Percentiles rank a stretch among this genome's conserved stretches.
phyloP scores from a whole-genome alignment of 2,888 invertebrate genomes.

The Rutpela maculata region DNA sequence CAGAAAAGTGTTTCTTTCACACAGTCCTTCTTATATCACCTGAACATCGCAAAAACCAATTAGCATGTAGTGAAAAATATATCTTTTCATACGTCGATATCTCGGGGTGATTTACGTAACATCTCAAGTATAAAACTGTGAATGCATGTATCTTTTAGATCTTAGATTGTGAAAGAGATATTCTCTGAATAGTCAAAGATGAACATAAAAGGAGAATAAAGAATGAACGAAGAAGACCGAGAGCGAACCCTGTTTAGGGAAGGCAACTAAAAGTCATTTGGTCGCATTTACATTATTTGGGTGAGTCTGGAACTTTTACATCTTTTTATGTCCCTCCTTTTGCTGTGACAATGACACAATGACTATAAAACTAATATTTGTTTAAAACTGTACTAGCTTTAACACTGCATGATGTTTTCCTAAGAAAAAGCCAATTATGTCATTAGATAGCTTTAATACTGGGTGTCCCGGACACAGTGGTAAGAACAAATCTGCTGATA shows the following conservation, averaged over 20 bases:
- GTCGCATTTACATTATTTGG: slow-evolving; percentile 32
- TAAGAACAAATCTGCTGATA: too few species aligned
- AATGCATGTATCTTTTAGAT: slow-evolving; percentile 46
- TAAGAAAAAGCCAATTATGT: too few species aligned
- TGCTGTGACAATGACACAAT: not conserved
- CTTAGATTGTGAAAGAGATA: slow-evolving; percentile 46
- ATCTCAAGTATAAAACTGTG: slow-evolving; percentile 47
- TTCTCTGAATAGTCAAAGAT: slow-evolving; percentile 39
- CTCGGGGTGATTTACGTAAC: slow-evolving; percentile 52
- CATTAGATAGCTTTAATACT: too few species aligned
- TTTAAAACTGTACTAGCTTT: not conserved
- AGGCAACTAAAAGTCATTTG: slow-evolving; percentile 30
- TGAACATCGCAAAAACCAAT: slow-evolving; percentile 16
- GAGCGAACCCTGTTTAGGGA: slow-evolving; percentile 22
- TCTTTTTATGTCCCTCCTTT: not conserved
- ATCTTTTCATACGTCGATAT: slow-evolving; percentile 9
- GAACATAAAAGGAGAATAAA: slow-evolving; percentile 4
- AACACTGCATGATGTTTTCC: too few species aligned
- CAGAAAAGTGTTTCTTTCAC: not conserved
- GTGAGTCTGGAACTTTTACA: not conserved
- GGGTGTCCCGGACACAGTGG: too few species aligned
- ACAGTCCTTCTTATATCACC: slow-evolving; percentile 16
- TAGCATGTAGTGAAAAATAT: slow-evolving; percentile 20
- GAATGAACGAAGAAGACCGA: not conserved
- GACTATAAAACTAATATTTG: not conserved